phyloP scores from a whole-genome alignment of 2,888 invertebrate genomes.

The Megamerina dolium region DNA sequence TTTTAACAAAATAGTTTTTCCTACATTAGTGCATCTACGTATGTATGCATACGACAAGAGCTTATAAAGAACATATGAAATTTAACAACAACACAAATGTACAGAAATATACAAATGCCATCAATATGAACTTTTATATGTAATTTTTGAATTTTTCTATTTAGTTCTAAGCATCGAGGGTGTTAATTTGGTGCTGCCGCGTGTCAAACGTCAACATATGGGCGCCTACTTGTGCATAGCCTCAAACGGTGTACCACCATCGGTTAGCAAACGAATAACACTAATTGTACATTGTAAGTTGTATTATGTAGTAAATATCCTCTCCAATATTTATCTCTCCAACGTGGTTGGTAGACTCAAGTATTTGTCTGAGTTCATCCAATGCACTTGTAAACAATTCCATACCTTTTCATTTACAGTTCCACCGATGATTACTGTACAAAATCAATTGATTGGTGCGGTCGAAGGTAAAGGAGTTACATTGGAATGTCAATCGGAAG shows the following conservation, averaged over 20 bases:
- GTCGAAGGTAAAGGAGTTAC: conserved; percentile 67
- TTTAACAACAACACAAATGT: no score
- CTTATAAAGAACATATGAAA: no score
- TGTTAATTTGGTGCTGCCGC: conserved; percentile 60
- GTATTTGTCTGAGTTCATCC: no score
- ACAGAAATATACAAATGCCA: no score
- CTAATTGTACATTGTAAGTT: conserved; percentile 75
- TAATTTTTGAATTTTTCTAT: no score
- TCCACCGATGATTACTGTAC: conserved; percentile 78
- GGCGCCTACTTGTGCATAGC: conserved; percentile 77
- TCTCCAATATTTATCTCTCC: not conserved
- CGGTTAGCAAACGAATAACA: conserved; percentile 82
- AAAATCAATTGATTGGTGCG: conserved; percentile 77
- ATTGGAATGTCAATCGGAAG: conserved; percentile 77
- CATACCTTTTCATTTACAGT: conserved; percentile 52
- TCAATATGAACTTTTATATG: no score
- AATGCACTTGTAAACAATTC: not conserved
- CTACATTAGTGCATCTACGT: no score
- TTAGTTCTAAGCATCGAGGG: conserved; percentile 64
- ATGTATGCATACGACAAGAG: no score
- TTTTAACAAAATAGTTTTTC: no score
- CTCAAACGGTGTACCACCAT: conserved; percentile 78
- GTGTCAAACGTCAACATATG: conserved; percentile 71
- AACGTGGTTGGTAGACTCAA: no score
- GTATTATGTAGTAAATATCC: conserved; percentile 2